Percentiles rank a stretch among this genome's conserved stretches.
These are phyloP conservation scores for Aphaenogaster rudis DNA, from an alignment of 1,140 invertebrate genomes.

Conservation along the genomic window DNA sequence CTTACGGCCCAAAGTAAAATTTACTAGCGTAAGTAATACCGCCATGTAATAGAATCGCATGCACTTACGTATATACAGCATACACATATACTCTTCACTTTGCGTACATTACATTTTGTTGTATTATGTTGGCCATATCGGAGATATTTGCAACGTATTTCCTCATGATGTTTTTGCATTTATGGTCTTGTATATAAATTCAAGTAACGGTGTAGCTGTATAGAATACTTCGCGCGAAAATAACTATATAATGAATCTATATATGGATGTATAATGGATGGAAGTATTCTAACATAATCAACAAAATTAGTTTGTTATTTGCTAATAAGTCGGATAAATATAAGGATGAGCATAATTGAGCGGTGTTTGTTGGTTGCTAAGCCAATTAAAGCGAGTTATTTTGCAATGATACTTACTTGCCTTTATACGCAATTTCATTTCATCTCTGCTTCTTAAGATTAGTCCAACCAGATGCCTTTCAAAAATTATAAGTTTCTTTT, in stretches of 20 bases:
- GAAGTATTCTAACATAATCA: not conserved
- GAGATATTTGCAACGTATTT: conserved; percentile 57
- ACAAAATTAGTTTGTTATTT: not conserved
- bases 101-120: conserved; percentile 46
- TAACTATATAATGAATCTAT: not conserved
- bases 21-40: conserved; percentile 55
- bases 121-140: conserved; percentile 43
- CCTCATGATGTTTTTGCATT: conserved; percentile 25
- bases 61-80: conserved; percentile 54
- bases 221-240: not conserved
- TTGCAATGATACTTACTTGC: conserved; percentile 6
- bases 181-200: conserved; percentile 5
- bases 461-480: conserved; percentile 28
- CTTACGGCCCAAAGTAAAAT: conserved; percentile 65
- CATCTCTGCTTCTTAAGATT: conserved; percentile 5
- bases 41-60: conserved; percentile 64
- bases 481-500: conserved; percentile 18
- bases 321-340: conserved; percentile 8
- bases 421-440: conserved; percentile 54
- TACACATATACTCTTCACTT: not conserved
- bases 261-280: too few species aligned
- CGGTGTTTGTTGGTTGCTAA: not conserved
- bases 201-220: not conserved
- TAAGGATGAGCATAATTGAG: not conserved
- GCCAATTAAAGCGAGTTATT: conserved; percentile 65